Evolutionary conservation across 2,888 invertebrate genomes (phyloP).

Genomic region (Hipparchia sbordonii): DNA sequence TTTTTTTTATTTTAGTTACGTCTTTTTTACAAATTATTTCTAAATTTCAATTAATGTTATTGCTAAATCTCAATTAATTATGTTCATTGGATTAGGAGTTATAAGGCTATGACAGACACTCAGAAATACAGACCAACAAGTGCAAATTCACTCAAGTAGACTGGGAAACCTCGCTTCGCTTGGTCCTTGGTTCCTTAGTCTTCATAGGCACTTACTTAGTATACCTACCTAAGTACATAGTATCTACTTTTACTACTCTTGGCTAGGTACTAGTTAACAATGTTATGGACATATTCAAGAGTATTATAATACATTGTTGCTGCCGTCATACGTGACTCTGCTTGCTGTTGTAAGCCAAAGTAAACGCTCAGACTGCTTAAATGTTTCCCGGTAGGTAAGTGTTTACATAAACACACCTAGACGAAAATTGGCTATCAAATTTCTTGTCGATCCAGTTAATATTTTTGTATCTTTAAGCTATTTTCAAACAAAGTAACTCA

Average conservation of each 20-base stretch:
- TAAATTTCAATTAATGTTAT: no score
- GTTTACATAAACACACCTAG: neutral
- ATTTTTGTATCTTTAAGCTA: neutral
- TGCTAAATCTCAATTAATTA: no score
- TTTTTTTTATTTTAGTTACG: no score
- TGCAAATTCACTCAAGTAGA: no score
- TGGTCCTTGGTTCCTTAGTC: no score
- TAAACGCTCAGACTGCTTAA: slow-evolving; percentile 19
- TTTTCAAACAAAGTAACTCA: no score
- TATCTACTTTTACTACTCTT: neutral
- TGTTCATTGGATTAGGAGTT: no score
- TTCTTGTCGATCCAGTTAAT: neutral
- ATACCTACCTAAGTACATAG: neutral
- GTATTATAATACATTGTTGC: slow-evolving; percentile 3
- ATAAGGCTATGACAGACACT: no score
- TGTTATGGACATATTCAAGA: neutral
- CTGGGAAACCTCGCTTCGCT: no score
- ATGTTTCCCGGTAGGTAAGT: slow-evolving; percentile 6
- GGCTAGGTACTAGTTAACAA: neutral
- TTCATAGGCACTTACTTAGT: no score
- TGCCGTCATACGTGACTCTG: slow-evolving; percentile 8
- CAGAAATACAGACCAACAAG: no score
- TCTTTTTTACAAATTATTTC: no score
- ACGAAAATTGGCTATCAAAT: neutral
- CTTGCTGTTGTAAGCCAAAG: slow-evolving; percentile 28